Conservation (phyloP, 2,113 vertebrate species). For the Atrichornis clamosus region DNA sequence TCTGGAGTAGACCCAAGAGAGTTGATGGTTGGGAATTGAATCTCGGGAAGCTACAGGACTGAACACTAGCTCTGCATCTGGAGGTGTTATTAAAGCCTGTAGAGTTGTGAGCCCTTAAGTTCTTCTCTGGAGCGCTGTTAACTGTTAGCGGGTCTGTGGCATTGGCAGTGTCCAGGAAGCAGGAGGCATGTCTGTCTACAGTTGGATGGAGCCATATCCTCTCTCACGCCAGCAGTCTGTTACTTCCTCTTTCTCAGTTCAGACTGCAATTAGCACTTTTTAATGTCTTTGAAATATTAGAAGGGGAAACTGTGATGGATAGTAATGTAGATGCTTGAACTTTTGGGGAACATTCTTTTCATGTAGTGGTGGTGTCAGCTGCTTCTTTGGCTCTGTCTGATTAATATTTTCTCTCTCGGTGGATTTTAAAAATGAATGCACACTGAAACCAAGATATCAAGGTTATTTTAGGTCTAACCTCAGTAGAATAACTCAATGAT, state of each 20-base stretch:
- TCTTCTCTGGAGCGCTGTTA: neutral
- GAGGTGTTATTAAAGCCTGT: neutral
- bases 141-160: neutral
- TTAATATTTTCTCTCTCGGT: constrained; percentile 42
- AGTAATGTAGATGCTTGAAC: constrained; percentile 73
- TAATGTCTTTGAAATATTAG: constrained; percentile 76
- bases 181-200: neutral
- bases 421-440: constrained; percentile 44
- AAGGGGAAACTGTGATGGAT: constrained; percentile 59
- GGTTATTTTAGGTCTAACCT: constrained; percentile 57
- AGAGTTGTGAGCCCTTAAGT: neutral
- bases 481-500: constrained; percentile 40
- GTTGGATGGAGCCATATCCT: neutral
- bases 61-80: neutral
- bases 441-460: constrained; percentile 33
- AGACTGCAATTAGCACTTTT: constrained; percentile 71
- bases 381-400: constrained; percentile 54
- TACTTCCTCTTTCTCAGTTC: constrained; percentile 70
- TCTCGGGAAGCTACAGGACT: neutral
- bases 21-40: neutral
- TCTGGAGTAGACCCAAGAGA: neutral
- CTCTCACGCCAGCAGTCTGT: constrained; percentile 40
- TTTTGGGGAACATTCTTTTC: constrained; percentile 71
- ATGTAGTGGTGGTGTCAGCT: constrained; percentile 62
- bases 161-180: neutral